Base-by-base conservation (phyloP, 2,113 vertebrate species). In the Carlito syrichta region DNA sequence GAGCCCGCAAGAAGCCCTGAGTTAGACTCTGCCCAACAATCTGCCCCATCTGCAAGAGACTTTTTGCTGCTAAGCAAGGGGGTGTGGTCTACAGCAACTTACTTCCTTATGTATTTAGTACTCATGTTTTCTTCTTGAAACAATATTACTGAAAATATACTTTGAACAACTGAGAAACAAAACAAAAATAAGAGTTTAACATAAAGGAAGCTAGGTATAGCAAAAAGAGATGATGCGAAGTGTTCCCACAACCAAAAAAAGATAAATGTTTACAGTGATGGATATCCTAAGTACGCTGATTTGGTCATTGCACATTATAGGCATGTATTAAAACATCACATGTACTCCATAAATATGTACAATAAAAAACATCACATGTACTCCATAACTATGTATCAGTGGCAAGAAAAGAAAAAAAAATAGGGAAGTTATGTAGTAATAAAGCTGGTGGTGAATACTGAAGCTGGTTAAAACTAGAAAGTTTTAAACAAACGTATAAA, bases 401-500 rank as follows among this genome's bases (percentile, higher is more conserved):
- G 43, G 32, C 48, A 76, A 48, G 23, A 40, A 73, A 27, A 45
- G 23, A 73, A 43, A 43, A 74, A 76, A 76, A 7, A 76, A 76
- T 4, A 32, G 8, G 8, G 43, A 48, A 76, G 43, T 76, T 76
- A 48, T 17, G 4, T 20, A 81, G 17, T 25, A 43, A 73, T 7
- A 35, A 48, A 74, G 73, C 17, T 25, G 40, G 19, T 23, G 1
- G 58, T 62, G 17, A 78, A 82, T 86, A 35, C 5, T 14, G 54
- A 94, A 93, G 68, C 68, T 1, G 13, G 27, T 71, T 92, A 82
- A 82, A 92, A 35, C 0, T 54, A 45, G 27, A 71, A 77, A 85
- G 43, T 23, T 50, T 32, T 40, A 50, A 73, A 40, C 10, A 17
- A 30, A 78, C 32, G n/a, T 66, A 43, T 7, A 87, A 76, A 30